These are phyloP conservation scores for Trichomycterus rosablanca DNA, from an alignment of 2,113 vertebrate genomes.

Conservation along the genomic window DNA sequence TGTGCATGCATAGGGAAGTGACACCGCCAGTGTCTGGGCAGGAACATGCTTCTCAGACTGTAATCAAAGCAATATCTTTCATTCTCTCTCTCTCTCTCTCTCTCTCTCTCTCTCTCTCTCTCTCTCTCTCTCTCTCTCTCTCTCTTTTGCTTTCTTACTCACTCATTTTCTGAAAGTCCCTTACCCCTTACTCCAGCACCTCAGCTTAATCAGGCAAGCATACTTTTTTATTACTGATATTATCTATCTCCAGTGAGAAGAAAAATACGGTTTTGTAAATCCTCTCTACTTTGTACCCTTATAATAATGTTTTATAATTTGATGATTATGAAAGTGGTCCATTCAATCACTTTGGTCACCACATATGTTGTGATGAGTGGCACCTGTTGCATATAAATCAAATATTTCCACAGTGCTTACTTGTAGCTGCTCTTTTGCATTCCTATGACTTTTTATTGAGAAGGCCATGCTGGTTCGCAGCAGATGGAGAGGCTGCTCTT, in stretches of 20 bases:
- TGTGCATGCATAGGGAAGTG: conserved; percentile 50
- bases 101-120: conserved; percentile 21
- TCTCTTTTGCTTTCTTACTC: conserved; percentile 10
- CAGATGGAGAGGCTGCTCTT: too few relatives aligned
- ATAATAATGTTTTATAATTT: too few relatives aligned
- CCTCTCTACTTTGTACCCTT: too few relatives aligned
- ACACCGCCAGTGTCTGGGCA: conserved; percentile 51
- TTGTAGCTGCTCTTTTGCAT: conserved; percentile 32
- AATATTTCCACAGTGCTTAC: conserved; percentile 34
- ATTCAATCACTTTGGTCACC: background rate
- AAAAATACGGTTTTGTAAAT: too few relatives aligned
- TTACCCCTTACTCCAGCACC: conserved; percentile 36
- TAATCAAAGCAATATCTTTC: conserved; percentile 57
- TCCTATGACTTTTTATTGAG: conserved; percentile 30
- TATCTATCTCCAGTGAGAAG: background rate
- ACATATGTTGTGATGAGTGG: conserved; percentile 8
- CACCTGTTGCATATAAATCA: conserved; percentile 44
- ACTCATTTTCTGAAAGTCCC: conserved; percentile 31
- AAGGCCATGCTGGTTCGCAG: conserved; percentile 11
- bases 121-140: conserved; percentile 12
- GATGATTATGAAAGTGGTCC: background rate
- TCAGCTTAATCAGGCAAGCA: conserved; percentile 20
- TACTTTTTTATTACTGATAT: background rate
- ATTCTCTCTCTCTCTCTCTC: conserved; percentile 51
- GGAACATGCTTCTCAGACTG: conserved; percentile 57